These are phyloP conservation scores for Cephus pulcher DNA, from an alignment of 2,888 invertebrate species.

Conservation along the genomic window DNA sequence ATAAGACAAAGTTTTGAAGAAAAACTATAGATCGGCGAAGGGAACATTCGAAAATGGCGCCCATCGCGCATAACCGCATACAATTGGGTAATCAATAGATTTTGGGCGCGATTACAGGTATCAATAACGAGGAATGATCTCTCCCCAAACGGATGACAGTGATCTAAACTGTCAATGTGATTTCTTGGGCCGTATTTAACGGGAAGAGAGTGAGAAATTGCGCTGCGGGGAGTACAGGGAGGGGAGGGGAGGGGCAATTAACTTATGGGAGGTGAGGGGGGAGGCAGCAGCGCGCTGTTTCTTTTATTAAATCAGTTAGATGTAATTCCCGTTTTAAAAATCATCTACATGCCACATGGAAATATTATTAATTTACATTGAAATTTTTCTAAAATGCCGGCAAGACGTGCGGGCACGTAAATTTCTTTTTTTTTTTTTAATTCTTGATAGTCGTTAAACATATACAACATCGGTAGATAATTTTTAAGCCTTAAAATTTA, in stretches of 20 bases:
- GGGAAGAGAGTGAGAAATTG: conserved; percentile 1
- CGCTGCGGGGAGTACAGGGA: background rate
- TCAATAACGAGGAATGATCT: too few species aligned
- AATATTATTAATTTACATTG: background rate
- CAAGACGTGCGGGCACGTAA: background rate
- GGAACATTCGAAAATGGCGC: too few species aligned
- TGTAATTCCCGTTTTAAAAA: background rate
- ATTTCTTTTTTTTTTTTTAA: conserved; percentile 11
- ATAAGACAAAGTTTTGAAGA: too few species aligned
- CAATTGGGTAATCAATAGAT: too few species aligned
- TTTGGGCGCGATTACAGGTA: too few species aligned
- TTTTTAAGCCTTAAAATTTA: conserved; percentile 56
- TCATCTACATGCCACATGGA: background rate
- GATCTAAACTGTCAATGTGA: background rate
- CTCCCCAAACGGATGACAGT: too few species aligned
- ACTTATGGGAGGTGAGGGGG: too few species aligned
- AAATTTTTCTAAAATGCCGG: background rate
- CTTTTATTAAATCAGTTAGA: conserved; percentile 8
- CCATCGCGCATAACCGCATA: too few species aligned
- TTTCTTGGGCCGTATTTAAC: background rate
- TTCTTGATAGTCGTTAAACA: conserved; percentile 37
- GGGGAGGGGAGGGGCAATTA: too few species aligned
- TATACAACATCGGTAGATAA: conserved; percentile 59
- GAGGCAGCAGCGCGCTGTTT: too few species aligned
- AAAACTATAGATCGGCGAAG: too few species aligned